Percentiles rank a stretch among this genome's conserved stretches.
phyloP scores from a whole-genome alignment of 2,888 invertebrate species.

The Drosophila phalerata region DNA sequence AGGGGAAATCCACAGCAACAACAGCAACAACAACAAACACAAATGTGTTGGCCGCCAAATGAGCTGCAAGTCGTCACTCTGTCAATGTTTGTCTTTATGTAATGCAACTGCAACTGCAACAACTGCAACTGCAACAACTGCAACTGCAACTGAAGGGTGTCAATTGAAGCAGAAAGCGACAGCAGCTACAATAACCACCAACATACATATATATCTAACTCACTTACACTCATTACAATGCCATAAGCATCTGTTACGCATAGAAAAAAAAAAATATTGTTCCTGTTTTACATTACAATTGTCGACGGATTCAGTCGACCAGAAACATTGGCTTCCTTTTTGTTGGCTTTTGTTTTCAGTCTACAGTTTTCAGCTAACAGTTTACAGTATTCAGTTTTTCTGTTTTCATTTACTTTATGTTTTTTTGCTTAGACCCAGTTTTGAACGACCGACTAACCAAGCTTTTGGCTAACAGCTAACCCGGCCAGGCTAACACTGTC shows the following conservation, averaged over 20 bases:
- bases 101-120: constrained; percentile 47
- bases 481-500: constrained; percentile 43
- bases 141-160: constrained; percentile 65
- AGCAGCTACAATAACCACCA: constrained; percentile 11
- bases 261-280: constrained; percentile 66
- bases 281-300: constrained; percentile 78
- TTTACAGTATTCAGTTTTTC: neutral
- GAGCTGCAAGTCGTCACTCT: constrained; percentile 32
- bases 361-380: constrained; percentile 5
- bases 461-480: constrained; percentile 31
- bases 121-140: constrained; percentile 43
- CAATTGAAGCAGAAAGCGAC: constrained; percentile 78
- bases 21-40: constrained; percentile 18
- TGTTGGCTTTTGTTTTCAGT: constrained; percentile 23
- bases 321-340: constrained; percentile 79
- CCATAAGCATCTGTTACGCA: constrained; percentile 16
- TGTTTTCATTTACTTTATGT: constrained; percentile 20
- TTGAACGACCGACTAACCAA: constrained; percentile 74
- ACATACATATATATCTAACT: constrained; percentile 9
- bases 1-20: constrained; percentile 23
- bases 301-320: constrained; percentile 67
- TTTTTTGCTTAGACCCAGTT: constrained; percentile 64
- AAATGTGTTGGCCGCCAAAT: constrained; percentile 46
- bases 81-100: constrained; percentile 68
- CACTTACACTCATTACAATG: constrained; percentile 18